Evolutionary conservation across 2,888 invertebrate genomes (phyloP).

Genomic region (Amphimallon solstitiale): DNA sequence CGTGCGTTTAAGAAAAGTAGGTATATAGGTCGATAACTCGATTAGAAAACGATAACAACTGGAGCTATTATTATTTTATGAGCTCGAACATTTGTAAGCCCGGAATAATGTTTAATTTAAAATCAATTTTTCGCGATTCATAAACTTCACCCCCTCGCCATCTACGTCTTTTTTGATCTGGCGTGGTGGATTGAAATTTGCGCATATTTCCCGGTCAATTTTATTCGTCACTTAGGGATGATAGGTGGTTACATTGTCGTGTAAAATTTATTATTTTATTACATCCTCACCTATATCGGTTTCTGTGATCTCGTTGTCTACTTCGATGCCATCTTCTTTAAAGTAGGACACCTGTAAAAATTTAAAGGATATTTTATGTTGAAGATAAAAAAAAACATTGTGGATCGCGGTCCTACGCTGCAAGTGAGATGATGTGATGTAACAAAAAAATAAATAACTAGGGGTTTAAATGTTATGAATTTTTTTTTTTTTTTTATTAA

Average conservation of each 20-base stretch:
- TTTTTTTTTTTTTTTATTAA: too few species aligned
- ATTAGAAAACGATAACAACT: constrained; percentile 13
- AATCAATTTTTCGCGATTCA: neutral
- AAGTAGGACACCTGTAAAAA: constrained; percentile 54
- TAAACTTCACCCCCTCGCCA: too few species aligned
- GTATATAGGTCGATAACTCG: constrained; percentile 16
- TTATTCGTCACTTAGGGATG: too few species aligned
- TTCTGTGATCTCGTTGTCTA: constrained; percentile 53
- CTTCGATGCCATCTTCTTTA: constrained; percentile 49
- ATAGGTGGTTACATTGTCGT: neutral
- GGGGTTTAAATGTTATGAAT: too few species aligned
- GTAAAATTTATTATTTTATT: constrained; percentile 12
- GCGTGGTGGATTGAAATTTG: neutral
- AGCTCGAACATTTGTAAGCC: neutral
- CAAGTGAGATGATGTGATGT: too few species aligned
- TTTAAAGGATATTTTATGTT: neutral
- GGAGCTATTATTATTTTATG: constrained; percentile 9
- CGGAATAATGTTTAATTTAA: constrained; percentile 15
- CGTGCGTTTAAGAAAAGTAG: neutral
- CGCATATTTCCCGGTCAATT: too few species aligned
- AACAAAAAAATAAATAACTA: neutral
- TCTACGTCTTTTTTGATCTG: too few species aligned
- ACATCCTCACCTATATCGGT: constrained; percentile 52
- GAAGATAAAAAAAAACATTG: neutral
- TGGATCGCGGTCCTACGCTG: too few species aligned